Evolutionary conservation across 2,797 vertebrate species (phyloP).

Genomic region (Sebastes itinus): DNA sequence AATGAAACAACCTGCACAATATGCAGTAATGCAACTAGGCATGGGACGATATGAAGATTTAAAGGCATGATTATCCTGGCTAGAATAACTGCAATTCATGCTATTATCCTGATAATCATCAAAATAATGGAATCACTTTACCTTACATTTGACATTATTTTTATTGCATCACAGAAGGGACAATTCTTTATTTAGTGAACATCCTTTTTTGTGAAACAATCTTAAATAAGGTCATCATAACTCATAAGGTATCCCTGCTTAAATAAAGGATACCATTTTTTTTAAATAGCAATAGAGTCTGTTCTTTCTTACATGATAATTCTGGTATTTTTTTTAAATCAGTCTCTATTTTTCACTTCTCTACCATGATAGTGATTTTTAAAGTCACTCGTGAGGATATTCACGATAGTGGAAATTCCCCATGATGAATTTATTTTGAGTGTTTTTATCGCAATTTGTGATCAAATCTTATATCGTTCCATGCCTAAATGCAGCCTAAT

Average conservation of each 20-base stretch:
- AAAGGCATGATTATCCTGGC: background rate
- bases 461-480: background rate
- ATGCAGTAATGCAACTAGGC: background rate
- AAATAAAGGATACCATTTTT: background rate
- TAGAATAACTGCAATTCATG: background rate
- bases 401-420: background rate
- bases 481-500: background rate
- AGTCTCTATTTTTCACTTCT: too few relatives aligned
- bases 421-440: rapidly evolving
- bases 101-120: background rate
- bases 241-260: background rate
- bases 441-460: background rate
- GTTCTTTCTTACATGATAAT: too few relatives aligned
- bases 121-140: background rate
- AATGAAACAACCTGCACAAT: background rate
- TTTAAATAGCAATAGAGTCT: too few relatives aligned
- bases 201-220: background rate
- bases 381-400: background rate
- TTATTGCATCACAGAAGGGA: background rate
- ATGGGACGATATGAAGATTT: background rate
- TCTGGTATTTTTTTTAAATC: too few relatives aligned
- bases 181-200: background rate
- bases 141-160: background rate
- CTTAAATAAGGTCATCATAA: background rate
- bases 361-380: too few relatives aligned